These are phyloP conservation scores for Aphelenchoides fujianensis DNA, from an alignment of 1,140 invertebrate species.

Conservation along the genomic window DNA sequence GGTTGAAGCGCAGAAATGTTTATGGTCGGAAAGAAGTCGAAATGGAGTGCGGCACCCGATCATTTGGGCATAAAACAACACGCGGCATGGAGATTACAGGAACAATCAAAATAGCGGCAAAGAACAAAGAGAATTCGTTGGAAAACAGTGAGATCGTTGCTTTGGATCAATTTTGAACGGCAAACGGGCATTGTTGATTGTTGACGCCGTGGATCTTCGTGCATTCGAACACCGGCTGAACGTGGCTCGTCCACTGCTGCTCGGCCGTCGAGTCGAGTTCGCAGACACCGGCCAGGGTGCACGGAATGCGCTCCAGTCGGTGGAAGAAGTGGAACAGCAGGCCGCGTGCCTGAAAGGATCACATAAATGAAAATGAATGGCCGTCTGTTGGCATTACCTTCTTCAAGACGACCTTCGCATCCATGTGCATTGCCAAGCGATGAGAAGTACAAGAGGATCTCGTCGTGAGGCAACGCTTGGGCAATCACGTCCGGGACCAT, in stretches of 20 bases:
- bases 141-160: neutral
- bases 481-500: slow-evolving; percentile 81
- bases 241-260: slow-evolving; percentile 56
- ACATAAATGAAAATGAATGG: slow-evolving; percentile 10
- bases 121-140: neutral
- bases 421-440: slow-evolving; percentile 93
- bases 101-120: too few species aligned
- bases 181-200: slow-evolving; percentile 49
- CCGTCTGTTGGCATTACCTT: slow-evolving; percentile 69
- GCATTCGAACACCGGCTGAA: slow-evolving; percentile 47
- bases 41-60: neutral
- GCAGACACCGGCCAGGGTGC: slow-evolving; percentile 79
- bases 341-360: slow-evolving; percentile 73
- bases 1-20: neutral
- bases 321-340: slow-evolving; percentile 82
- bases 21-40: neutral
- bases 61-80: neutral
- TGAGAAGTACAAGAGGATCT: slow-evolving; percentile 88
- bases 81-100: neutral
- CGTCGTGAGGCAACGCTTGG: slow-evolving; percentile 81
- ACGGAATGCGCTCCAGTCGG: slow-evolving; percentile 79
- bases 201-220: slow-evolving; percentile 44
- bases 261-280: slow-evolving; percentile 63
- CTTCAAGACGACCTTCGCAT: slow-evolving; percentile 79
- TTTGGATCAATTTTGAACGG: slow-evolving; percentile 13